Evolutionary conservation across 1,140 invertebrate genomes (phyloP).

Genomic region (Stegodyphus dumicola): DNA sequence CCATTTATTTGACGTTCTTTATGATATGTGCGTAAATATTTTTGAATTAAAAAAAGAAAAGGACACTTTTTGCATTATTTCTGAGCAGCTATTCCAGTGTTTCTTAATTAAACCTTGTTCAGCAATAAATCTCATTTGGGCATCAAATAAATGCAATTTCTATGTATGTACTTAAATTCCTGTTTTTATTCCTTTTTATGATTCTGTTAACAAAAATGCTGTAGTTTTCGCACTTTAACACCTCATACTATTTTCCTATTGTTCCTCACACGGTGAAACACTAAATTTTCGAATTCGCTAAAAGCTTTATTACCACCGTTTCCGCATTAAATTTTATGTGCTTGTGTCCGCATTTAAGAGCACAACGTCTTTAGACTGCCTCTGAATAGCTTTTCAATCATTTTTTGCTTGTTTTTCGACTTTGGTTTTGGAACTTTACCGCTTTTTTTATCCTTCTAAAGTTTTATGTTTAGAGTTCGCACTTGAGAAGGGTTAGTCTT

Average conservation of each 20-base stretch:
- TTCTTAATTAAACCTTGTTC: too few relatives aligned
- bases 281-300: slow-evolving; percentile 37
- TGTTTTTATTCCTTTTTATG: not conserved
- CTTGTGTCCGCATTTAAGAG: slow-evolving; percentile 4
- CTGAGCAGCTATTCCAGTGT: too few relatives aligned
- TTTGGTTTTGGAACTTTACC: slow-evolving; percentile 35
- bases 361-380: not conserved
- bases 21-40: too few relatives aligned
- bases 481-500: slow-evolving; percentile 17
- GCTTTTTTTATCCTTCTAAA: not conserved
- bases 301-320: slow-evolving; percentile 32
- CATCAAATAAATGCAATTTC: not conserved
- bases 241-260: not conserved
- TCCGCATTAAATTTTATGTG: slow-evolving; percentile 40
- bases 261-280: not conserved
- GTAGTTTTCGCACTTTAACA: not conserved
- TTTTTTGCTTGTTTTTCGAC: slow-evolving; percentile 4
- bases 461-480: not conserved
- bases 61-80: too few relatives aligned
- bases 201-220: not conserved
- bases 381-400: slow-evolving; percentile 1
- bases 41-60: too few relatives aligned
- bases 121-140: too few relatives aligned
- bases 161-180: not conserved
- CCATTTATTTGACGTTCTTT: too few relatives aligned